Conservation (phyloP, 1,140 invertebrate genomes). For the Rhagoletis pomonella region DNA sequence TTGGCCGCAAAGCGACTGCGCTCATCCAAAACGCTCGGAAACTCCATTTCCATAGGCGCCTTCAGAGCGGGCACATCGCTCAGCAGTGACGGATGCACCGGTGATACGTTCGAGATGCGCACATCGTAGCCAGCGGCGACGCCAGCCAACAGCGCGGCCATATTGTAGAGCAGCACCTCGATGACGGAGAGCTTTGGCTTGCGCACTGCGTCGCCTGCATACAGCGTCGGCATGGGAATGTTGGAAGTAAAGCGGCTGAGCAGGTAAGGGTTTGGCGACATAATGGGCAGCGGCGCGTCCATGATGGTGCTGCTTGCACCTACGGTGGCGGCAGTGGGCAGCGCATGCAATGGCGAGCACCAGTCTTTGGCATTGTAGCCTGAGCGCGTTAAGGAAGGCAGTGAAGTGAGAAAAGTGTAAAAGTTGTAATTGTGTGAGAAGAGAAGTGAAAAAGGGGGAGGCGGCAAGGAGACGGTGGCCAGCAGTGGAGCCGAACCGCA, state of each 20-base stretch:
- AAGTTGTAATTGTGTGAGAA: background rate
- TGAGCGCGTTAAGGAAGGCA: constrained; percentile 56
- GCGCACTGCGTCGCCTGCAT: constrained; percentile 78
- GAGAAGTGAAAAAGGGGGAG: background rate
- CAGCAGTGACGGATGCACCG: constrained; percentile 84
- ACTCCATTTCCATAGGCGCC: constrained; percentile 67
- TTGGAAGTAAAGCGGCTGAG: constrained; percentile 75
- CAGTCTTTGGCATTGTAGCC: constrained; percentile 76
- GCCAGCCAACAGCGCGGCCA: constrained; percentile 90
- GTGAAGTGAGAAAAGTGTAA: constrained; percentile 6
- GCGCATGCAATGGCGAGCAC: constrained; percentile 75
- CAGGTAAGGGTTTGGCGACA: constrained; percentile 72
- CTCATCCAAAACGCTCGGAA: constrained; percentile 74
- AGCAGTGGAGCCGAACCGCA: background rate
- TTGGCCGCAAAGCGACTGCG: constrained; percentile 84
- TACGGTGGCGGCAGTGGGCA: constrained; percentile 71
- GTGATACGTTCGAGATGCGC: constrained; percentile 87
- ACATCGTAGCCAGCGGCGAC: constrained; percentile 94
- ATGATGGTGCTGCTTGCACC: constrained; percentile 71
- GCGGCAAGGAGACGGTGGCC: background rate
- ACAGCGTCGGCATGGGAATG: constrained; percentile 85
- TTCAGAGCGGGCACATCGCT: constrained; percentile 69
- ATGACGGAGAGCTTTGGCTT: constrained; percentile 85
- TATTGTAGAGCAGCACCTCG: constrained; percentile 90
- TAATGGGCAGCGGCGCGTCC: constrained; percentile 74